Evolutionary conservation across 2,888 invertebrate species (phyloP).

Genomic region (Lepidochrysops patricia): DNA sequence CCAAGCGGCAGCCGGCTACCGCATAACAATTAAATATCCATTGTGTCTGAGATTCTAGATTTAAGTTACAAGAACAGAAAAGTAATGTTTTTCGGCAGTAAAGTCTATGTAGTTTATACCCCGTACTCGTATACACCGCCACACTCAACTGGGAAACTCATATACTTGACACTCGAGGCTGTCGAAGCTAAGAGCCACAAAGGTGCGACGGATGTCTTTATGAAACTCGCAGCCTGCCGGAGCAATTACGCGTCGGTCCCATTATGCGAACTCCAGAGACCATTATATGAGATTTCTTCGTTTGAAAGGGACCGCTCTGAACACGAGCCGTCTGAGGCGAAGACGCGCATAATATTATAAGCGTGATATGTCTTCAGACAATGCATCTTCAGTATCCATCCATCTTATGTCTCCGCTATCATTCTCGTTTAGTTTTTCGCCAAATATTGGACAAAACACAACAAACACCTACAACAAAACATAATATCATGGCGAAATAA

Average conservation of each 20-base stretch:
- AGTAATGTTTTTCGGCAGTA: neutral
- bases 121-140: neutral
- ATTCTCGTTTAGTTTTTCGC: neutral
- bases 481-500: neutral
- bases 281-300: constrained; percentile 8
- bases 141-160: neutral
- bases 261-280: constrained; percentile 2
- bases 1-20: no score
- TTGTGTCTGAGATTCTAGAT: no score
- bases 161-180: neutral
- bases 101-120: neutral
- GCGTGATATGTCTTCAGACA: neutral
- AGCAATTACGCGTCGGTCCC: constrained; percentile 1
- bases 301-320: neutral
- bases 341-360: neutral
- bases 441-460: neutral
- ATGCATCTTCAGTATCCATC: neutral
- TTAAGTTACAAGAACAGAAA: neutral
- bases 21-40: no score
- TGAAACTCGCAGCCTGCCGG: neutral
- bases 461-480: neutral
- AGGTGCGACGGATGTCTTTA: constrained; percentile 7
- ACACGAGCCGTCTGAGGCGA: neutral
- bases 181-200: neutral
- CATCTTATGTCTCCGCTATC: neutral